phyloP scores from a whole-genome alignment of 1,140 invertebrate species.

The Hypothenemus hampei region DNA sequence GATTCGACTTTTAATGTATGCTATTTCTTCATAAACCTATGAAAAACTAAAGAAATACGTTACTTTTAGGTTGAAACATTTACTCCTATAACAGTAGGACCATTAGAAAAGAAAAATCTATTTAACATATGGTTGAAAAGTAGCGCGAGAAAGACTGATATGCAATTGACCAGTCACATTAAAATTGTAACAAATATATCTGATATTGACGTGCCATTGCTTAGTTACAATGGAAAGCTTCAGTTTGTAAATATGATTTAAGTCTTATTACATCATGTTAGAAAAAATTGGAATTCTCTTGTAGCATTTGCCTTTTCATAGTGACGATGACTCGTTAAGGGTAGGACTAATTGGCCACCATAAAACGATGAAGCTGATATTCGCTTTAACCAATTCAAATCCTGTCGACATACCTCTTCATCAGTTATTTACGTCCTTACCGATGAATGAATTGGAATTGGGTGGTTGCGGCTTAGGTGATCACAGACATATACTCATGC shows the following conservation, averaged over 20 bases:
- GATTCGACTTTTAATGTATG: constrained; percentile 56
- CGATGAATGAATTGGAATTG: constrained; percentile 61
- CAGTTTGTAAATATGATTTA: constrained; percentile 49
- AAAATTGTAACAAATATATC: constrained; percentile 71
- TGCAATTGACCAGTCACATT: constrained; percentile 61
- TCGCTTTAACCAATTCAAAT: constrained; percentile 72
- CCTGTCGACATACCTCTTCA: constrained; percentile 65
- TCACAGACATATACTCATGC: constrained; percentile 47
- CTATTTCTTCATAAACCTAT: constrained; percentile 5
- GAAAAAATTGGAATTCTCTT: constrained; percentile 16
- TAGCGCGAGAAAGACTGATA: constrained; percentile 50
- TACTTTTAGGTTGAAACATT: constrained; percentile 61
- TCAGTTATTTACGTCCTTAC: constrained; percentile 63
- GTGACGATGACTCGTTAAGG: constrained; percentile 58
- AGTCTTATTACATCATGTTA: not conserved
- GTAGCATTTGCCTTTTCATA: constrained; percentile 49
- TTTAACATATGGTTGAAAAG: constrained; percentile 56
- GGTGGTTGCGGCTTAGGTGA: constrained; percentile 65
- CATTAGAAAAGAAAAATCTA: constrained; percentile 56
- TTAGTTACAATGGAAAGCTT: constrained; percentile 71
- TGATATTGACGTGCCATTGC: constrained; percentile 60
- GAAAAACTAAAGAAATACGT: constrained; percentile 4
- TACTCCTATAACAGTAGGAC: constrained; percentile 57
- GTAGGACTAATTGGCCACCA: constrained; percentile 70
- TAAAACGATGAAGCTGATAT: constrained; percentile 61